A percentile compares a stretch with the other conserved stretches of the same genome.
phyloP scores from a whole-genome alignment of 2,888 invertebrate genomes.

The Lasius platythorax region DNA sequence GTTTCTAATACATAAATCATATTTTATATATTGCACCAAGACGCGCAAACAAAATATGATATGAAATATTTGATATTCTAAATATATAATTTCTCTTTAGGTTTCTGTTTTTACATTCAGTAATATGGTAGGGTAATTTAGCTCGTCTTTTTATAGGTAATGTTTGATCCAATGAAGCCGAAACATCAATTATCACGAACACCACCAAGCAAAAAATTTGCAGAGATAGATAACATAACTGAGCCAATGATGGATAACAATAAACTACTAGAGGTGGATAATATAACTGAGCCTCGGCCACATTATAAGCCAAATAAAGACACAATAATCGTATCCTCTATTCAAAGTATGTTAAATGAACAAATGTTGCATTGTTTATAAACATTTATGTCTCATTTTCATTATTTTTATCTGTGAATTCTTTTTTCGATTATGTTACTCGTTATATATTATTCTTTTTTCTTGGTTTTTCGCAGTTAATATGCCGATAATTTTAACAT shows the following conservation, averaged over 20 bases:
- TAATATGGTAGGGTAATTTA: too few species aligned
- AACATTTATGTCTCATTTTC: not conserved
- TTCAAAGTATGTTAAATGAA: slow-evolving; percentile 10
- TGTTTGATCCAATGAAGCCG: slow-evolving; percentile 79
- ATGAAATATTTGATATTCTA: too few species aligned
- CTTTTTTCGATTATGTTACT: not conserved
- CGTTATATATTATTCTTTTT: not conserved
- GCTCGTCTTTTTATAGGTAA: not conserved
- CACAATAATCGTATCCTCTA: not conserved
- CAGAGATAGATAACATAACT: not conserved
- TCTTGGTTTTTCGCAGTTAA: not conserved
- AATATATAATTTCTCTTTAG: too few species aligned
- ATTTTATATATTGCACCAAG: too few species aligned
- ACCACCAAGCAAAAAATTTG: slow-evolving; percentile 60
- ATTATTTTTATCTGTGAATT: not conserved
- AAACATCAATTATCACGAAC: slow-evolving; percentile 75
- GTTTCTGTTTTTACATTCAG: too few species aligned
- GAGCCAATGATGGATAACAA: not conserved
- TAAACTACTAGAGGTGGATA: not conserved
- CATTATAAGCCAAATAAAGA: not conserved
- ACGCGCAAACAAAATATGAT: too few species aligned
- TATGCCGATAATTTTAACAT: not conserved
- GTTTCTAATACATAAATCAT: not conserved
- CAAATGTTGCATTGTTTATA: not conserved
- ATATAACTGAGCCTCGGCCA: not conserved